These are phyloP conservation scores for Harpegnathos saltator DNA, from an alignment of 1,140 invertebrate species.

Conservation along the genomic window DNA sequence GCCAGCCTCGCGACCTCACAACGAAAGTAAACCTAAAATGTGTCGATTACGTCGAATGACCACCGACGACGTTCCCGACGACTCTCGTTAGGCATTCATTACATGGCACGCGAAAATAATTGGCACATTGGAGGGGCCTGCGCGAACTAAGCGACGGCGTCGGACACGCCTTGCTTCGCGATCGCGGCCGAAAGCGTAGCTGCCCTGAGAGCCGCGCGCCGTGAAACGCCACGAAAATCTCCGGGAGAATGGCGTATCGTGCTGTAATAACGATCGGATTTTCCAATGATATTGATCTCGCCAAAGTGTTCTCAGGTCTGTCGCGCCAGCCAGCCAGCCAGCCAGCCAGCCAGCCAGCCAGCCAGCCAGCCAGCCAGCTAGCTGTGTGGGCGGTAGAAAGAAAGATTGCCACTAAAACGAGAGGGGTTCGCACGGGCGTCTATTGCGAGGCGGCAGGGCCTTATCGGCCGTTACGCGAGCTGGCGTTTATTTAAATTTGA, in stretches of 20 bases:
- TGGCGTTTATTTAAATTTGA: constrained; percentile 85
- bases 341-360: constrained; percentile 3
- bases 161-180: not conserved
- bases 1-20: too few relatives aligned
- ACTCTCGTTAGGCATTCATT: too few relatives aligned
- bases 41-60: too few relatives aligned
- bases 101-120: too few relatives aligned
- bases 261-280: constrained; percentile 69
- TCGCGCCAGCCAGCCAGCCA: constrained; percentile 17
- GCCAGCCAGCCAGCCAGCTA: constrained; percentile 4
- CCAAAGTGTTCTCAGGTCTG: constrained; percentile 50
- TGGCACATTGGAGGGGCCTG: too few relatives aligned
- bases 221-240: constrained; percentile 38
- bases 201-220: not conserved
- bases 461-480: constrained; percentile 80
- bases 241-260: constrained; percentile 18
- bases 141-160: not conserved
- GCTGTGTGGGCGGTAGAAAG: constrained; percentile 56
- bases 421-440: constrained; percentile 37
- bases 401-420: constrained; percentile 68
- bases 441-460: constrained; percentile 69
- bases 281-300: constrained; percentile 70
- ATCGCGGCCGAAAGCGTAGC: not conserved
- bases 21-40: too few relatives aligned
- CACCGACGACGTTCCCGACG: too few relatives aligned